Base-by-base conservation (phyloP, 2,888 invertebrate species). In the Andrena bicolor region DNA sequence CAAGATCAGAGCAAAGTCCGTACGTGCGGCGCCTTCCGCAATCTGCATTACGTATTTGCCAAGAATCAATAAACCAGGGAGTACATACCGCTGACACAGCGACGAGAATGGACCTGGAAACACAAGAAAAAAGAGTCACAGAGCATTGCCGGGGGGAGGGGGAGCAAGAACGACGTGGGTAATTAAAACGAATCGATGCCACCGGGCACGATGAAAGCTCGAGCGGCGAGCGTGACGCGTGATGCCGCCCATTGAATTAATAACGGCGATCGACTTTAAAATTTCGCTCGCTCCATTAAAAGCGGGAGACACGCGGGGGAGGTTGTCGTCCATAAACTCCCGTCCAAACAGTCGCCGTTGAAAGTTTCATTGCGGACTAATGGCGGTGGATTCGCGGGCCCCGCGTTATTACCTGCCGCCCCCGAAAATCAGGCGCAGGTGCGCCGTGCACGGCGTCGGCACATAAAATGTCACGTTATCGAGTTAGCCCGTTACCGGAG, bases 41-140 rank as follows among this genome's bases (percentile, higher is more conserved):
- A 92, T 92, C 91, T 90, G 91, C 90, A 92, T 90, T 90, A 87
- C 90, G 78, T 84, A 85, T 84, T 80, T 81, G 79, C 70, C 23
- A 7, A 20, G 73, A 75, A 86, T 82, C 84, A 64, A 84, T 77
- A 70, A 49, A 69, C 61, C 53, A 3, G 28, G 20, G 8, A 65
- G 60, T 65, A 23, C 23, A 23, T 23, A 65, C 16, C 41, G 66
- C 70, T 35, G 60, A 80, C 58, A 49, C 69, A 8, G 20, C 53
- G 5, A n/a, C 48, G 41, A 60, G 26, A 61, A 58, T n/a, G 35
- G 13, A 69, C 26, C 6, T 13, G 13, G 28, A 51, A 28, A 13
- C 41, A 41, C 4, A 8, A 23, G 16, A 7, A 20, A 16, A 35
- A 58, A 8, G 10, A 28, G 2, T n/a, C 23, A 0, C 1, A 2